Conservation (phyloP, 2,797 vertebrate genomes). For the Notoglanidium macrostoma region DNA sequence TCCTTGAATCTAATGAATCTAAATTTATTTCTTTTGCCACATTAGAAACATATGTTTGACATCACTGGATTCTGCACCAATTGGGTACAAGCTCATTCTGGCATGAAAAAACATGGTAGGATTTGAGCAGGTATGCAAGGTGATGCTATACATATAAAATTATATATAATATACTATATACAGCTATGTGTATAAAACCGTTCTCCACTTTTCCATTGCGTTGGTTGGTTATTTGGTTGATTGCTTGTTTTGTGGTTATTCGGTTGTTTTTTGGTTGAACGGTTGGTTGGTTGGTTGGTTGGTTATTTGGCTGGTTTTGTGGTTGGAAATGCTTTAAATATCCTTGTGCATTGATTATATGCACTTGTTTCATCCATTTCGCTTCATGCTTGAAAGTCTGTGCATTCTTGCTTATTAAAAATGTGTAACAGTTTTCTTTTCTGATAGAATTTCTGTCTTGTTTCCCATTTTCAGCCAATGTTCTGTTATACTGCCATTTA, state of each 20-base stretch:
- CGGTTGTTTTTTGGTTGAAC: too few relatives aligned
- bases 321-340: neutral
- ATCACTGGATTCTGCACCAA: neutral
- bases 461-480: neutral
- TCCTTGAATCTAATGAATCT: neutral
- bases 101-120: neutral
- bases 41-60: neutral
- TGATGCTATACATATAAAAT: neutral
- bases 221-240: neutral
- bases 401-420: neutral
- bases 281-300: neutral
- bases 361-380: neutral
- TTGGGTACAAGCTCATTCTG: neutral
- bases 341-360: neutral
- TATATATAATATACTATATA: too few relatives aligned
- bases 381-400: neutral
- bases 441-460: neutral
- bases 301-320: neutral
- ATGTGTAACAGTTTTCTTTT: neutral
- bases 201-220: neutral
- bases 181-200: too few relatives aligned
- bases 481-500: neutral
- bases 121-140: neutral
- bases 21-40: neutral
- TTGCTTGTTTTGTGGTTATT: neutral